phyloP scores from a whole-genome alignment of 1,140 invertebrate genomes.

The Antheraea pernyi region DNA sequence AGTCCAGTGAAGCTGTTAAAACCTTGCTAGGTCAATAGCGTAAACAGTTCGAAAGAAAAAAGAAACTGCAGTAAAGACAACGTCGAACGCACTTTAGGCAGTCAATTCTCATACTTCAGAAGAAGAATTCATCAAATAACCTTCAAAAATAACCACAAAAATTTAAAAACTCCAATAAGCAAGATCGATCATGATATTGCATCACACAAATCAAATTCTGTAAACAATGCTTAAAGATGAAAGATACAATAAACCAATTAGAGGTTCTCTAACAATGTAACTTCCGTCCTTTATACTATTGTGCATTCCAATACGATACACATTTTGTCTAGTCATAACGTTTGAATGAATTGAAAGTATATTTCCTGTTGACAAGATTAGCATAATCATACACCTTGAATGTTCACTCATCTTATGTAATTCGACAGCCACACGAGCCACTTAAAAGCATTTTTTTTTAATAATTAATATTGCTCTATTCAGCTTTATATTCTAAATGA shows the following conservation, averaged over 20 bases:
- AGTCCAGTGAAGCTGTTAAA: no score
- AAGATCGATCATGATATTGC: neutral
- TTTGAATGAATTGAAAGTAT: constrained; percentile 11
- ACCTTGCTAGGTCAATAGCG: no score
- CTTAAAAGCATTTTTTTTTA: neutral
- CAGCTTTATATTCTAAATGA: no score
- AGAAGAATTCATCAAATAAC: no score
- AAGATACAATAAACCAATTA: neutral
- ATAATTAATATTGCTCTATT: no score
- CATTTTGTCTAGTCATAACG: constrained; percentile 8
- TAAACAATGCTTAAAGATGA: neutral
- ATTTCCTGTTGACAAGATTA: constrained; percentile 18
- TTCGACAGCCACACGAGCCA: neutral
- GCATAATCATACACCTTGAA: constrained; percentile 15
- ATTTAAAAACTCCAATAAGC: neutral
- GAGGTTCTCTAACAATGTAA: constrained; percentile 1
- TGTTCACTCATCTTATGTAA: constrained; percentile 7
- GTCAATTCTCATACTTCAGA: no score
- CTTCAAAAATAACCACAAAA: no score
- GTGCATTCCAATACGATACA: constrained; percentile 4
- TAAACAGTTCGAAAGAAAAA: no score
- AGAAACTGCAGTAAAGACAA: no score
- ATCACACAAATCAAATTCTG: neutral
- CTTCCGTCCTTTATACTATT: neutral
- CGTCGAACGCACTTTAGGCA: no score